Evolutionary conservation across 2,797 vertebrate species (phyloP), one percentile per base, ranked within the genome.

Genomic region (Zalophus californianus): DNA sequence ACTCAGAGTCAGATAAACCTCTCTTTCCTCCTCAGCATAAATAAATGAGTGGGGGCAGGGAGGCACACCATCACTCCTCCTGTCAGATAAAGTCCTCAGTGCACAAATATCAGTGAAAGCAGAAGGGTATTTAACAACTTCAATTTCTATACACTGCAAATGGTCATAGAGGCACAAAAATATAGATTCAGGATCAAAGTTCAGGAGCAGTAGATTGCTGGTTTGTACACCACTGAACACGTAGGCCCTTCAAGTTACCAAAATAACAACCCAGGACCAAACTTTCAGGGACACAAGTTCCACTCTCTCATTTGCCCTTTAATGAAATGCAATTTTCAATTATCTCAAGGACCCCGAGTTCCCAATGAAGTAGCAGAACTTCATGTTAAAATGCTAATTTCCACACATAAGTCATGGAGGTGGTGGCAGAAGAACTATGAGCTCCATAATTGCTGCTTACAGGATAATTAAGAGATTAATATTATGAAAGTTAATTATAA

Each of bases 391-490:
- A 95, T 73, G 78, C 50, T 92, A 50, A 93, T 96, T 94, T 84
- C 58, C 41, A 92, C 38, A 15, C 1, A 8, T 32, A 91, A 86
- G 75, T 91, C 35, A 27, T 23, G 21, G 75, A 52, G 7, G 5
- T 27, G 38, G 54, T 44, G 64, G 54, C 44, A 85, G 52, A 88
- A 62, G 58, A 91, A 72, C 27, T 6, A 16, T 68, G 79, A 52
- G 58, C 56, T 75, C 48, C 41, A 2, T 75, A 89, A 94, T 89
- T 78, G 77, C 82, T 64, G 52, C 58, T 94, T 90, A 72, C 58
- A 84, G 68, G 70, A 92, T 97, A 97, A 97, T 93, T 97, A 94
- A 96, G 58, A 93, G 73, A 87, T 93, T 96, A 86, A 87, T 75
- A 96, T 89, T 73, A 93, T 58, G 85, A 94, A 93, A 90, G n/a